Evolutionary conservation across 2,888 invertebrate species (phyloP).

Genomic region (Argyresthia goedartella): DNA sequence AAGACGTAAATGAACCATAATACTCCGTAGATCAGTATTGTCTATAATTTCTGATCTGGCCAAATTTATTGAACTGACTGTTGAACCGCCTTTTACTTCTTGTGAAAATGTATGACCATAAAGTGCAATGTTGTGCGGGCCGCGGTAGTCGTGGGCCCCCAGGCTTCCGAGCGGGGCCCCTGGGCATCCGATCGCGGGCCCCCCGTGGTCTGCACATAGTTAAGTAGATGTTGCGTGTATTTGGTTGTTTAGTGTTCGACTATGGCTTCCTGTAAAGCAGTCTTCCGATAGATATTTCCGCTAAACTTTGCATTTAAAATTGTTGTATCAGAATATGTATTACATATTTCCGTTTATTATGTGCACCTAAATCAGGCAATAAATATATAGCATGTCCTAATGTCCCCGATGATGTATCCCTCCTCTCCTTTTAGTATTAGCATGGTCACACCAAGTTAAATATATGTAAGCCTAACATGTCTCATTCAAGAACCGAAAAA

Average conservation of each 20-base stretch:
- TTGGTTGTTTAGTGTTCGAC: slow-evolving; percentile 54
- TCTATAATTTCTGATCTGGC: slow-evolving; percentile 54
- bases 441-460: background rate
- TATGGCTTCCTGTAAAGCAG: slow-evolving; percentile 68
- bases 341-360: background rate
- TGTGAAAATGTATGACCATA: slow-evolving; percentile 48
- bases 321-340: slow-evolving; percentile 23
- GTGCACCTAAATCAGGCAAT: slow-evolving; percentile 6
- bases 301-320: slow-evolving; percentile 60
- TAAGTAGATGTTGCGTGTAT: slow-evolving; percentile 29
- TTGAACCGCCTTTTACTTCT: slow-evolving; percentile 58
- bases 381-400: background rate
- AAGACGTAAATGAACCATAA: slow-evolving; percentile 32
- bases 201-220: slow-evolving; percentile 43
- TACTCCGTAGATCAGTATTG: slow-evolving; percentile 57
- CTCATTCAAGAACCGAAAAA: slow-evolving; percentile 26
- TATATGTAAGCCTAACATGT: background rate
- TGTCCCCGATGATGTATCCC: background rate
- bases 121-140: slow-evolving; percentile 57
- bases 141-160: background rate
- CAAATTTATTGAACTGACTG: slow-evolving; percentile 64
- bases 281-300: slow-evolving; percentile 69
- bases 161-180: background rate
- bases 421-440: background rate
- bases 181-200: background rate